Evolutionary conservation across 2,113 vertebrate genomes (phyloP).

Genomic region (Tauraco erythrolophus): DNA sequence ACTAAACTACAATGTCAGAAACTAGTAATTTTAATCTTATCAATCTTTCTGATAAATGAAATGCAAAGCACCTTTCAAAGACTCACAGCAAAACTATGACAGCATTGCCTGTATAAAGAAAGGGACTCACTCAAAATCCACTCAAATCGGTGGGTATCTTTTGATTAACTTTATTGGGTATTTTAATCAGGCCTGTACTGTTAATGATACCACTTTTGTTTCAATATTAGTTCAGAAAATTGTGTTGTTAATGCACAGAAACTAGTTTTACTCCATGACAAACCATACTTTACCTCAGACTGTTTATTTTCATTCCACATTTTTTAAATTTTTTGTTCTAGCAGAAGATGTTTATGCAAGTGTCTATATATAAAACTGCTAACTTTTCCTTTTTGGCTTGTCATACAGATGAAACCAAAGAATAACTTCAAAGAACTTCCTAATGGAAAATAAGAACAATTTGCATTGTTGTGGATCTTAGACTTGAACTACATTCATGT

Average conservation of each 20-base stretch:
- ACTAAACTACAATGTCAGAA: neutral
- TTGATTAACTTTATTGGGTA: neutral
- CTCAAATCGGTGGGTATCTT: neutral
- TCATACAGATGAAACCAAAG: neutral
- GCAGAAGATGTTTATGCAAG: neutral
- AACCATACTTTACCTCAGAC: neutral
- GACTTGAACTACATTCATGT: neutral
- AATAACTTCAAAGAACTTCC: neutral
- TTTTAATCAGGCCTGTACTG: neutral
- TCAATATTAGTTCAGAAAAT: neutral
- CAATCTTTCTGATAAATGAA: neutral
- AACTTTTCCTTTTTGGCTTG: neutral
- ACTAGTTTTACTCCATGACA: neutral
- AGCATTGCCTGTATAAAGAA: neutral
- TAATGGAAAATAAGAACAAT: neutral
- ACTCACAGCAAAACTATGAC: neutral
- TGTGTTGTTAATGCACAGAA: neutral
- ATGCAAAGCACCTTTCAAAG: neutral
- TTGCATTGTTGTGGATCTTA: neutral
- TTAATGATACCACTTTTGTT: neutral
- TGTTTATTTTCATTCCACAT: neutral
- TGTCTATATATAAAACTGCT: neutral
- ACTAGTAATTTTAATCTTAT: neutral
- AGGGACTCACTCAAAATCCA: neutral
- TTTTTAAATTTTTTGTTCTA: neutral